A percentile compares a stretch with the other conserved stretches of the same genome.
phyloP scores from a whole-genome alignment of 2,113 vertebrate genomes.

The Callopanchax toddi region DNA sequence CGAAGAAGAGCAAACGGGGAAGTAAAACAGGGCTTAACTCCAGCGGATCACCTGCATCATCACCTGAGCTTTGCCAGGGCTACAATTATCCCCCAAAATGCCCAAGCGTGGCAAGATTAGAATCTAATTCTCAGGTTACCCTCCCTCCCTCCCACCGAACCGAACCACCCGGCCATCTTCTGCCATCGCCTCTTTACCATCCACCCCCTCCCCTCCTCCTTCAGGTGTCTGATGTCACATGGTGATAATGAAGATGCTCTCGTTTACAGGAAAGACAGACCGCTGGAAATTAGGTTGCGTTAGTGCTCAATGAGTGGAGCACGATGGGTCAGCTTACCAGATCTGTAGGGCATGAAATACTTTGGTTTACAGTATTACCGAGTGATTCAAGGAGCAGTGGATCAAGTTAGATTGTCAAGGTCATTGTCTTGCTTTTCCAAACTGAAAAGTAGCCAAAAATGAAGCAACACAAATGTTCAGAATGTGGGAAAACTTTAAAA shows the following conservation, averaged over 20 bases:
- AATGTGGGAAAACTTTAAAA: no score
- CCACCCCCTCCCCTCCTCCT: conserved; percentile 51
- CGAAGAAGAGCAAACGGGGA: conserved; percentile 60
- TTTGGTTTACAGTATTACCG: conserved; percentile 40
- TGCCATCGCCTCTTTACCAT: conserved; percentile 43
- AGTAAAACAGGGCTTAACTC: conserved; percentile 69
- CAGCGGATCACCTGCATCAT: conserved; percentile 65
- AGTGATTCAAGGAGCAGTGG: conserved; percentile 1
- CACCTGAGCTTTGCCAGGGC: conserved; percentile 74
- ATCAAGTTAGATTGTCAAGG: not conserved
- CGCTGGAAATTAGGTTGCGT: conserved; percentile 67
- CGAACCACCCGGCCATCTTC: conserved; percentile 45
- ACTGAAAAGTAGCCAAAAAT: no score
- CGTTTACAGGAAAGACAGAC: conserved; percentile 58
- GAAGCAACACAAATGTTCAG: no score
- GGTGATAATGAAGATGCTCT: conserved; percentile 75
- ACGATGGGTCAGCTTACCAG: conserved; percentile 69
- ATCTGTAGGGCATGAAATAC: conserved; percentile 64
- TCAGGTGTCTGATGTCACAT: conserved; percentile 81
- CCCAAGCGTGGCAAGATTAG: conserved; percentile 75
- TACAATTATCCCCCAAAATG: conserved; percentile 83
- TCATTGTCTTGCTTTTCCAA: not conserved
- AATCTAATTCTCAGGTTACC: conserved; percentile 79
- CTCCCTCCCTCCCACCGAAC: conserved; percentile 64
- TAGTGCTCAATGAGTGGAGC: conserved; percentile 55